Evolutionary conservation across 2,888 invertebrate species (phyloP).

Genomic region (Tipula confusa): DNA sequence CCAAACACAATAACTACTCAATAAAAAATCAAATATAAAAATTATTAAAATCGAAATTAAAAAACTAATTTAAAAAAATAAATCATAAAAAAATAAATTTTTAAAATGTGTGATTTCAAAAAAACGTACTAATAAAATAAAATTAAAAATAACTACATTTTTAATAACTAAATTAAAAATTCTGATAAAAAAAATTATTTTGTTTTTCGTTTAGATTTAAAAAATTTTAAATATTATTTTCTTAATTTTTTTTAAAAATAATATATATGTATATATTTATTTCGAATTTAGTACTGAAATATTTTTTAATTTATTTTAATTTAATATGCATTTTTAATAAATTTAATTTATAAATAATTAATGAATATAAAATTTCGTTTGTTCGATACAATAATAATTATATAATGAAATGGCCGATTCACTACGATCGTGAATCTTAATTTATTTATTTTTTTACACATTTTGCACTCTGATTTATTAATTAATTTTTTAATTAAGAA

Average conservation of each 20-base stretch:
- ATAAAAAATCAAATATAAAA: not conserved
- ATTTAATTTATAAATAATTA: not conserved
- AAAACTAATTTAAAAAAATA: not conserved
- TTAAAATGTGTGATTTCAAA: constrained; percentile 8
- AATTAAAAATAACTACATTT: not conserved
- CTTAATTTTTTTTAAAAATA: not conserved
- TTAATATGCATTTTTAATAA: not conserved
- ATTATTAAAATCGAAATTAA: not conserved
- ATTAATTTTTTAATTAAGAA: not conserved
- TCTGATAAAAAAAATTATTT: constrained; percentile 25
- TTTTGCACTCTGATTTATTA: constrained; percentile 14
- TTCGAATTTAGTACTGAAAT: not conserved
- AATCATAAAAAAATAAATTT: not conserved
- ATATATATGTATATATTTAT: no score
- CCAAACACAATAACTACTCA: not conserved
- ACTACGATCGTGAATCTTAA: no score
- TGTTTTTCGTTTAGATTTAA: not conserved
- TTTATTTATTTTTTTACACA: not conserved
- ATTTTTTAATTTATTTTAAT: not conserved
- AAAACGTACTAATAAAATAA: not conserved
- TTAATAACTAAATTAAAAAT: constrained; percentile 3
- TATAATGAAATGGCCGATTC: not conserved
- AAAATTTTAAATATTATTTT: not conserved
- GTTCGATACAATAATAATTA: not conserved
- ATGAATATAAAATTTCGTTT: not conserved